Evolutionary conservation across 2,888 invertebrate genomes (phyloP).

Genomic region (Ichneumoninae sp.): DNA sequence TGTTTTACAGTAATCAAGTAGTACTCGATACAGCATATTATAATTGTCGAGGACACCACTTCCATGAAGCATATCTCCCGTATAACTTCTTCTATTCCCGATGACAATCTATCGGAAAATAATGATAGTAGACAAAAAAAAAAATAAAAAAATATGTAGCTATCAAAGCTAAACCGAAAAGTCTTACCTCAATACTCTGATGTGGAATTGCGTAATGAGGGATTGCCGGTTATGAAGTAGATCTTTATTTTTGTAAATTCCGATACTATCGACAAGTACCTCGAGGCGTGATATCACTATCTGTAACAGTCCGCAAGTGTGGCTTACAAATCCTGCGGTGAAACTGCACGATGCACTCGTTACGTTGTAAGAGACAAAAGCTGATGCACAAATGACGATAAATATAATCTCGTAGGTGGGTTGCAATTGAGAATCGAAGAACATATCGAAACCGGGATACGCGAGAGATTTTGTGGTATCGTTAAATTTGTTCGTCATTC

Average conservation of each 20-base stretch:
- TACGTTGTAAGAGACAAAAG: too few species aligned
- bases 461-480: conserved; percentile 45
- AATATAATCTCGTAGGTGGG: conserved; percentile 67
- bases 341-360: too few species aligned
- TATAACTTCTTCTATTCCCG: too few species aligned
- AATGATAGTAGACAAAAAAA: too few species aligned
- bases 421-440: conserved; percentile 64
- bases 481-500: conserved; percentile 23
- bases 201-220: conserved; percentile 64
- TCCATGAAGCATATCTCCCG: too few species aligned
- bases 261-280: conserved; percentile 49
- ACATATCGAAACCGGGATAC: conserved; percentile 61
- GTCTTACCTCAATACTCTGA: conserved; percentile 72
- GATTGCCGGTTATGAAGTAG: conserved; percentile 55
- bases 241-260: neutral
- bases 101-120: too few species aligned
- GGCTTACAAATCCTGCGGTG: conserved; percentile 65
- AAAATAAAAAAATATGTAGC: too few species aligned
- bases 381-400: neutral
- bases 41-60: too few species aligned
- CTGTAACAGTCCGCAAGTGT: conserved; percentile 70
- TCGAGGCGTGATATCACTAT: conserved; percentile 65
- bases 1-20: too few species aligned
- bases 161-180: too few species aligned
- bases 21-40: too few species aligned